Evolutionary conservation across 2,797 vertebrate species (phyloP), one percentile per base, ranked within the genome.

Genomic region (Xenentodon cancila): DNA sequence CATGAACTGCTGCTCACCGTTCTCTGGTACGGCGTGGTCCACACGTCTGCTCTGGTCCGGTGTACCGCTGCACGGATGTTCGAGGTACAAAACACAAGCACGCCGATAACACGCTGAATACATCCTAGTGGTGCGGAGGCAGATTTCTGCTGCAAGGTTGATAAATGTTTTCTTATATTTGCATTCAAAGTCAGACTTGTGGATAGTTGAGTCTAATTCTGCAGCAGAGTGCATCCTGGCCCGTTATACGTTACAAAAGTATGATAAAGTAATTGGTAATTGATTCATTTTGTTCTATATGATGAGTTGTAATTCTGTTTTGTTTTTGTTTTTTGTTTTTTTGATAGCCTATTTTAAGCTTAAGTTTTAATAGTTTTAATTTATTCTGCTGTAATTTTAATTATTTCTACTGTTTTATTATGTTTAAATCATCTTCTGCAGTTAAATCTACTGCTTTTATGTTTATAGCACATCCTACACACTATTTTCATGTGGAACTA

Each of bases 41-140:
- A 99, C 77, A 99, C 98, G 1, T 99, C 97, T 4, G 98, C 98
- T 43, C 95, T 99, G 54, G 98, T 99, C 53, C 94, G 97, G 16
- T 99, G 98, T 75, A 99, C 98, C 5, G 95, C 97, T 71, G 98
- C 98, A 50, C 95, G 96, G 83, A 99, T 99, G 97, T 99, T 99
- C 87, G 97, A 99, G 96, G 98, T 99, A 93, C 88, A 73, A 19
- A 80, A 59, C 25, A 40, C 18, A 13, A 12, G 46, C 52, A 59
- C 22, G 27, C 17, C 18, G n/a, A 64, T 3, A 19, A 9, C 9
- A 8, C 45, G 16, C 7, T 44, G 4, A 42, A 30, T 30, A 18
- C 44, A 27, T 34, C 1, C n/a, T 0, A 47, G 6, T 48, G 22
- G 4, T 34, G n/a, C n/a, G n/a, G n/a, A n/a, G n/a, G 55, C 20